Evolutionary conservation across 2,113 vertebrate species (phyloP), one percentile per base, ranked within the genome.

Genomic region (Pomatostomus ruficeps): DNA sequence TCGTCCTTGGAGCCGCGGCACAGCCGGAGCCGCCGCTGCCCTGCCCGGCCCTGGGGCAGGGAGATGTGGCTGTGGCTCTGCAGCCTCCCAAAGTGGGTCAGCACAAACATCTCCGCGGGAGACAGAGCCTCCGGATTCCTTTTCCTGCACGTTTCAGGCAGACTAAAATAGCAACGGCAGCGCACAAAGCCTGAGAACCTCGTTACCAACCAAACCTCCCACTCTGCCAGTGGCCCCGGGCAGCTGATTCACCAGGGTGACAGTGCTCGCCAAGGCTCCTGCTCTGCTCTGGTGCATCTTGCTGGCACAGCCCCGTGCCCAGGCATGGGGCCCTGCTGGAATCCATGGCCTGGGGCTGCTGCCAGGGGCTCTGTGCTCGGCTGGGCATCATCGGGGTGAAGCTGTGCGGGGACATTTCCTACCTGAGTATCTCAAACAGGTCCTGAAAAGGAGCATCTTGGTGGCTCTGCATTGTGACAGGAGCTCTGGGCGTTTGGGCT

Each of bases 81-180:
- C 91, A 61, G 67, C 9, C 3, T 93, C 91, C 86, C 96, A 78
- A 67, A 74, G 46, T 83, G 90, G 94, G 94, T 96, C 95, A 97
- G 72, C 65, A 4, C 85, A 94, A 83, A 81, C 95, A 92, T 91
- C 92, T 95, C 95, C 0, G 3, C 95, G 63, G 95, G 95, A 96
- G 94, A 16, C 85, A 57, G 17, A 88, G 90, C 82, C 79, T 95
- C 85, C 0, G 4, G 88, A 93, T 95, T 85, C 94, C 88, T 93
- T 67, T 74, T 93, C 55, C 88, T 93, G 91, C 91, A 77, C 25
- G 43, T 96, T 97, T 88, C 79, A 74, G 85, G 38, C 1, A 0
- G n/a, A 92, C 85, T 45, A 77, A 97, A 94, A 96, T 94, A 96
- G 91, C 85, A 96, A 93, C 94, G 85, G 33, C 58, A 46, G 63